Evolutionary conservation across 1,140 invertebrate genomes (phyloP), one percentile per base, ranked within the genome.

Genomic region (Pogonognathellus flavescens): DNA sequence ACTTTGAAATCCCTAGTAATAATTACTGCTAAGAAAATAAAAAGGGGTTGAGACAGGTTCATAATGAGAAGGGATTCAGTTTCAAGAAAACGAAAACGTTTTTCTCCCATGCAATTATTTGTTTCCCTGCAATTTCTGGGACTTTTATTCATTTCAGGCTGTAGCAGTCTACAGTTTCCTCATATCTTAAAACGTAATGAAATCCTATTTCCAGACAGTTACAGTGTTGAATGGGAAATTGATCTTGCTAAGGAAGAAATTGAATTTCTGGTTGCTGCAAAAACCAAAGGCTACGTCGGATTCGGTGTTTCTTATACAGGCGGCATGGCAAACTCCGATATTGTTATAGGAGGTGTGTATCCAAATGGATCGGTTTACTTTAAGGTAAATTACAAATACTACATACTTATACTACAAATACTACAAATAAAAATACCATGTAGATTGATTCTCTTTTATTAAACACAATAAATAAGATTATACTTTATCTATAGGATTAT

Each of bases 401-500:
- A 22, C 11, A 22, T 72, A 16, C 11, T 57, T 4, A n/a, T 49
- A 41, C 41, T 41, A 1, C 6, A 16, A 6, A 14, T 60, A 10
- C 57, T n/a, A 11, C 5, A 11, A 60, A 16, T 18, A 11, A 60
- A 14, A 5, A 10, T 8, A 60, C 13, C 7, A 80, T 80, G 11
- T 50, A 80, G 53, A 84, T 20, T 31, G 53, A n/a, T 52, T 25
- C 11, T 13, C 13, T 53, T 8, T 10, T 11, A 10, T 10, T 60
- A 10, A n/a, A n/a, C n/a, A n/a, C n/a, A n/a, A 10, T 10, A 10
- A 14, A 6, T 60, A 8, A 10, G 5, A 9, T n/a, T 53, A 25
- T 11, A 55, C 92, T n/a, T n/a, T n/a, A n/a, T n/a, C n/a, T n/a
- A 41, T 94, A 41, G 94, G 94, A 95, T 89, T 92, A 93, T 80